Conservation (phyloP, 1,140 invertebrate genomes). For the Triops longicaudatus region DNA sequence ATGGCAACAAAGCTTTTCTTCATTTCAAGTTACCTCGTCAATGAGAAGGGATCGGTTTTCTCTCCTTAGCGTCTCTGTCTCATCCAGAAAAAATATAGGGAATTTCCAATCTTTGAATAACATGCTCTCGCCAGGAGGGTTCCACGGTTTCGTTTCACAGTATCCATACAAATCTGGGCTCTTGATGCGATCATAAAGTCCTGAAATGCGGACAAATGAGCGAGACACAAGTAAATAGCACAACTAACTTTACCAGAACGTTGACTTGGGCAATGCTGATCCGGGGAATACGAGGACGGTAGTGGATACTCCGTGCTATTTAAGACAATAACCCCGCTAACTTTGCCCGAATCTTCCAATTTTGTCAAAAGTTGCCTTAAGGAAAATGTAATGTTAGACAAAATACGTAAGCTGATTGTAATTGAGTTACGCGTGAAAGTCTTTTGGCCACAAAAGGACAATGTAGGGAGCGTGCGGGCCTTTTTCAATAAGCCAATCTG, state of each 20-base stretch:
- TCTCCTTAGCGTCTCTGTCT: constrained; percentile 48
- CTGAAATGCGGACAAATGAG: background rate
- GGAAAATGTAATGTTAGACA: background rate
- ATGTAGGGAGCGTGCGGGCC: constrained; percentile 25
- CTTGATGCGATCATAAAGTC: background rate
- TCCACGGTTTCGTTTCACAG: constrained; percentile 26
- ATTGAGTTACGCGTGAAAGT: constrained; percentile 18
- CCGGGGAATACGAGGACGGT: constrained; percentile 12
- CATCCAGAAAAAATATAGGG: constrained; percentile 54
- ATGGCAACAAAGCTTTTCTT: constrained; percentile 16
- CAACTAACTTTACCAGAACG: background rate
- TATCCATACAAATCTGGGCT: constrained; percentile 9
- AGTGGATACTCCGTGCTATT: constrained; percentile 20
- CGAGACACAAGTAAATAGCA: background rate
- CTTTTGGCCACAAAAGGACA: constrained; percentile 14
- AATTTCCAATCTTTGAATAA: constrained; percentile 26
- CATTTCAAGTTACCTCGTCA: constrained; percentile 30
- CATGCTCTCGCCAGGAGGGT: constrained; percentile 23
- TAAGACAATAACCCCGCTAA: constrained; percentile 23
- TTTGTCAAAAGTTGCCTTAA: constrained; percentile 19
- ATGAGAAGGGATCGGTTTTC: constrained; percentile 27
- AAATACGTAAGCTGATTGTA: background rate
- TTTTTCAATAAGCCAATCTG: constrained; percentile 24
- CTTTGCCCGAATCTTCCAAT: constrained; percentile 24
- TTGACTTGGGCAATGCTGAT: constrained; percentile 23